Conservation (phyloP, 2,113 vertebrate species). For the Nanorana parkeri region DNA sequence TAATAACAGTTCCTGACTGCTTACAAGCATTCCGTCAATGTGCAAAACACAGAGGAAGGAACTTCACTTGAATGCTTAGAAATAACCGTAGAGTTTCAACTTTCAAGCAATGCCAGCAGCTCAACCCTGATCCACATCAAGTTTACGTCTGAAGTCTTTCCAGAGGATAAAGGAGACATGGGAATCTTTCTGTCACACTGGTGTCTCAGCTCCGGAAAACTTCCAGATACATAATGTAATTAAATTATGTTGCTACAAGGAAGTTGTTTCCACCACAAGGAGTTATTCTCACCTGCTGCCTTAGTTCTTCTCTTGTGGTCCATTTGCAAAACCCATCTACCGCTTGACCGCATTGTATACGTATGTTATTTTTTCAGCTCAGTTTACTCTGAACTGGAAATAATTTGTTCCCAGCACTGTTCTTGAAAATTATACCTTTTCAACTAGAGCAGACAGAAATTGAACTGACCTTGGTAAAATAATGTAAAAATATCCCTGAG, state of each 20-base stretch:
- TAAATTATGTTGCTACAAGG: background rate
- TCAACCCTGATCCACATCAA: slow-evolving; percentile 42
- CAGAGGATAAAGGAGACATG: slow-evolving; percentile 14
- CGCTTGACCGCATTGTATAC: background rate
- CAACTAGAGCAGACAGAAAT: slow-evolving; percentile 5
- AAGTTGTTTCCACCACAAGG: background rate
- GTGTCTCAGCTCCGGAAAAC: background rate
- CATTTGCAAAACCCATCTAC: slow-evolving; percentile 1
- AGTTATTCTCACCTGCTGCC: background rate
- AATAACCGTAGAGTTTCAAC: slow-evolving; percentile 15
- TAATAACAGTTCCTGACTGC: slow-evolving; percentile 6
- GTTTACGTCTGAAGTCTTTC: slow-evolving; percentile 41
- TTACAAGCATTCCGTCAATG: slow-evolving; percentile 13
- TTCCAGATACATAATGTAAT: background rate
- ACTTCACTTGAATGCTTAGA: slow-evolving; percentile 16
- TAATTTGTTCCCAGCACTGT: slow-evolving; percentile 17
- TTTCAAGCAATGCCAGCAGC: slow-evolving; percentile 38
- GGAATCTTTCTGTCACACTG: slow-evolving; percentile 20
- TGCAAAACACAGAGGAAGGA: slow-evolving; percentile 4
- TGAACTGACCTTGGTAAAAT: slow-evolving; percentile 7
- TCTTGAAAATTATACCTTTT: slow-evolving; percentile 28
- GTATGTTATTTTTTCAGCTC: background rate
- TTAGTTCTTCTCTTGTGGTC: slow-evolving; percentile 1
- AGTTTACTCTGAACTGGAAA: slow-evolving; percentile 41
- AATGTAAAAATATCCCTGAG: slow-evolving; percentile 6